Evolutionary conservation across 2,113 vertebrate species (phyloP).

Genomic region (Rhizomys pruinosus): DNA sequence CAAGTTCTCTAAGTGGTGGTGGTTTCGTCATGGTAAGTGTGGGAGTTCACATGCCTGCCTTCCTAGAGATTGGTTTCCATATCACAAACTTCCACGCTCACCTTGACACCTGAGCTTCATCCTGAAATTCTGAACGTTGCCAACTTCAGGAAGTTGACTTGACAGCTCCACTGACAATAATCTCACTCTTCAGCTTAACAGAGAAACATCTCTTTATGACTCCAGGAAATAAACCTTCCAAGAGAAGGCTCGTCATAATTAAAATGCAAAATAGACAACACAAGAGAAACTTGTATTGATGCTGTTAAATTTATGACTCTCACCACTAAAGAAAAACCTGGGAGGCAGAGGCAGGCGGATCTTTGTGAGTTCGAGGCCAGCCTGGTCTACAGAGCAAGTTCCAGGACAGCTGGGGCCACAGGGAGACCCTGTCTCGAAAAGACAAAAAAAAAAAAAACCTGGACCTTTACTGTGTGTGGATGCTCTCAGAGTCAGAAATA

Average conservation of each 20-base stretch:
- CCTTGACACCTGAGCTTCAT: neutral
- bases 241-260: neutral
- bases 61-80: conserved; percentile 24
- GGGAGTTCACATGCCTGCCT: neutral
- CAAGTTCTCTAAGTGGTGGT: neutral
- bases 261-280: conserved; percentile 17
- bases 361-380: no score
- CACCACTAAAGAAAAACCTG: neutral
- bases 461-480: neutral
- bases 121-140: neutral
- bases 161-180: neutral
- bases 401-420: no score
- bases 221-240: neutral
- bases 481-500: neutral
- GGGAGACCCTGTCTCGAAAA: no score
- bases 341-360: no score
- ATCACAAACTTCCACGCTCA: neutral
- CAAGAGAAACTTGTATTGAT: neutral
- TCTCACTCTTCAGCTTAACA: neutral
- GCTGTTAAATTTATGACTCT: neutral
- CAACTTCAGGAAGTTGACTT: conserved; percentile 4
- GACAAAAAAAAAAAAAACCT: neutral
- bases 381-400: no score
- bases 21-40: conserved; percentile 18
- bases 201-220: neutral